Base-by-base conservation (phyloP, 2,113 vertebrate genomes). In the Sebastes fasciatus region DNA sequence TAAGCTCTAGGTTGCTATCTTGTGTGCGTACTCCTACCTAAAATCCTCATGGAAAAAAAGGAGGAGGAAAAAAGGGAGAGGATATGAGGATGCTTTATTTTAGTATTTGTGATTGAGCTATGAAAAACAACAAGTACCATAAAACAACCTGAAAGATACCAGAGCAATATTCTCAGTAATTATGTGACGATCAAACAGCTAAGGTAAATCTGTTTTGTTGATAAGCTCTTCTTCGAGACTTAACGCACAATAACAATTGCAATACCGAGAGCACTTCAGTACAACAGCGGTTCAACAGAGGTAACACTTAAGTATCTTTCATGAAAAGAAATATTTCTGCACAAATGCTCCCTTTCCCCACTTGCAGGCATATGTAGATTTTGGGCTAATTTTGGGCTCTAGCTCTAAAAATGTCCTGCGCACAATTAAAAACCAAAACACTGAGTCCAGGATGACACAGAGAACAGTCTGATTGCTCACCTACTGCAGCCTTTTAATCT, bases 321-420 rank as follows among this genome's bases (percentile, higher is more conserved):
- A 83, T 70, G 80, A 83, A 84, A 77, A 87, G 54, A 79, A 67
- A 57, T 4, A n/a, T 51, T 83, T 89, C 21, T 82, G 86, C 84
- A 66, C 74, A 78, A 74, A 72, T 40, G 79, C 85, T 78, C 67
- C 78, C 83, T 68, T 74, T 73, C 57, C 78, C 49, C 71, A 80
- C 71, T 82, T 73, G 84, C 81, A 90, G 85, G 73, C 85, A 68
- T 85, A 88, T 90, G 88, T 77, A 86, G 74, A 88, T 86, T 83
- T 75, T n/a, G 71, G 74, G 48, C 88, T 73, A 79, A 91, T 84
- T 91, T 80, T 81, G 65, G 66, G 48, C 62, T 74, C 46, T 12
- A 11, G 70, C 80, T 88, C 68, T 75, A 87, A 81, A 88, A 91
- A 79, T 79, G 77, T 80, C 71, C 76, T 17, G 48, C 72, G 67